Base-by-base conservation (phyloP, 2,797 vertebrate genomes). In the Tragopan temminckii region DNA sequence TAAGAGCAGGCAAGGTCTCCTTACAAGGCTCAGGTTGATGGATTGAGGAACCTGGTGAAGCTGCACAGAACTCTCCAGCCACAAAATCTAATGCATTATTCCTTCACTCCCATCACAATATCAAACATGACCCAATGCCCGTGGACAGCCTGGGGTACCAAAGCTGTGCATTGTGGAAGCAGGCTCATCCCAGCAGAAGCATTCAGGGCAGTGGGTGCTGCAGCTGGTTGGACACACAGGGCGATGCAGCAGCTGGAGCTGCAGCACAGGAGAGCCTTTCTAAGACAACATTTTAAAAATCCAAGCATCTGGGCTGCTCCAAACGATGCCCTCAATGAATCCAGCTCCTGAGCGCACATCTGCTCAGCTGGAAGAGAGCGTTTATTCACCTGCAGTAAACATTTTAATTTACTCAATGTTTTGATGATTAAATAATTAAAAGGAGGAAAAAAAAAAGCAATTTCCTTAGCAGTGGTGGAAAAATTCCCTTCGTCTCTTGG, bases 391-490 rank as follows among this genome's bases (percentile, higher is more conserved):
- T 78, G 69, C 79, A 61, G 57, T 40, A 76, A 93, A 70, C 61
- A 31, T 48, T 84, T 85, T 75, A 3, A 81, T 85, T 77, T 57
- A 38, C 29, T 83, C 35, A 27, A n/a, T 35, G 31, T 14, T 50
- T 48, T 23, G 80, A 36, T 33, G 82, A 76, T 83, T 80, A 80
- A 78, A 31, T 31, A 64, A 87, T 63, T n/a, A 6, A 11, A 27
- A 13, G 43, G 52, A 21, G 12, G 25, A 77, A 48, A 42, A 23
- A 3, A 0, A 21, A 52, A 42, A 19, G 8, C 36, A 12, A 1
- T 88, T 64, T 91, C n/a, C 82, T 83, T 66, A 75, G 69, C 25
- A 24, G 24, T 48, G 27, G 31, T 90, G 88, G 89, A 94, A 96
- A 94, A 91, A 75, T 83, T 80, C 82, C 50, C 79, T 87, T 50